Conservation (phyloP, 2,888 invertebrate species). For the Drosophila mettleri region DNA sequence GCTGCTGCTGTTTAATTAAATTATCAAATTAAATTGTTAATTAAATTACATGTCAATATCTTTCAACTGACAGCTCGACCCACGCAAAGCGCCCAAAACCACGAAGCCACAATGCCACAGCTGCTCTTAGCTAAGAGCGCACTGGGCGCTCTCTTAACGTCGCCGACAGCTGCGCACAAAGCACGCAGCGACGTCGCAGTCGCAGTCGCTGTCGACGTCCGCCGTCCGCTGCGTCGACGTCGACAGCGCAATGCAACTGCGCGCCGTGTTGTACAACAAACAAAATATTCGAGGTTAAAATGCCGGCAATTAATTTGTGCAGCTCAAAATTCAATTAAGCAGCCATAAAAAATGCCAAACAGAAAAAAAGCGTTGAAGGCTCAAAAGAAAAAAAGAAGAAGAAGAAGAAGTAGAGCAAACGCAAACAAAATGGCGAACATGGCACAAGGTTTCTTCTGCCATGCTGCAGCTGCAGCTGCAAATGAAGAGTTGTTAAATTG, state of each 20-base stretch:
- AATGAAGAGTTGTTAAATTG: slow-evolving; percentile 14
- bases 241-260: slow-evolving; percentile 4
- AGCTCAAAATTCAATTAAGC: slow-evolving; percentile 64
- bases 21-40: slow-evolving; percentile 54
- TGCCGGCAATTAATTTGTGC: slow-evolving; percentile 67
- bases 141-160: slow-evolving; percentile 19
- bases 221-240: background rate
- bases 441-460: slow-evolving; percentile 9
- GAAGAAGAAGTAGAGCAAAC: no score
- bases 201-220: background rate
- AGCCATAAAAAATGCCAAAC: slow-evolving; percentile 54
- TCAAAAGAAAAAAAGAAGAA: background rate
- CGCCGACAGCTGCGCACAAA: slow-evolving; percentile 25
- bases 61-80: slow-evolving; percentile 25
- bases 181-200: slow-evolving; percentile 12
- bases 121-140: slow-evolving; percentile 34
- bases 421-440: background rate
- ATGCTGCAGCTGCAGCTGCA: background rate
- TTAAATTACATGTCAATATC: slow-evolving; percentile 57
- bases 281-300: slow-evolving; percentile 59
- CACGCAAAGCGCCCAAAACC: background rate
- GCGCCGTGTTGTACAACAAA: slow-evolving; percentile 33
- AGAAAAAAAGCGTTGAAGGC: background rate
- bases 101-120: slow-evolving; percentile 3
- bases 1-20: slow-evolving; percentile 45